A percentile compares a stretch with the other conserved stretches of the same genome.
Evolutionary conservation across 2,888 invertebrate genomes (phyloP).

Genomic region (Subacronicta megacephala): DNA sequence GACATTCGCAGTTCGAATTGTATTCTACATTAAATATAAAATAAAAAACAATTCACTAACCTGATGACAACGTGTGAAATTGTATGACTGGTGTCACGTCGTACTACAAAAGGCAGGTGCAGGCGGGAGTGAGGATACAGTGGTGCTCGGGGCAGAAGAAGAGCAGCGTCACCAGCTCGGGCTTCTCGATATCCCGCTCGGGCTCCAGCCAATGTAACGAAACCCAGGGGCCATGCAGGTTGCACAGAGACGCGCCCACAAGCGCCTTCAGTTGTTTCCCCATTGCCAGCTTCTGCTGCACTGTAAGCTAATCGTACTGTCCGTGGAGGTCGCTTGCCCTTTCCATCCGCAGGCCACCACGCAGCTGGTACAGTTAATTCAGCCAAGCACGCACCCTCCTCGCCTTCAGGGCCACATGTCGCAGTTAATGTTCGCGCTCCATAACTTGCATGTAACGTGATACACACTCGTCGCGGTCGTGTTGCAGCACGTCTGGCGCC

Average conservation of each 20-base stretch:
- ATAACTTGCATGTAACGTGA: conserved; percentile 93
- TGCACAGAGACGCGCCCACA: conserved; percentile 92
- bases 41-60: conserved; percentile 85
- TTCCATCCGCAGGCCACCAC: conserved; percentile 95
- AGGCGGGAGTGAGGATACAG: conserved; percentile 96
- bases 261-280: conserved; percentile 91
- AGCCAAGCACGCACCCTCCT: conserved; percentile 97
- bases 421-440: conserved; percentile 92
- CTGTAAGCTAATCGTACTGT: conserved; percentile 96
- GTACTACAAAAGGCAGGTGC: conserved; percentile 96
- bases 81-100: conserved; percentile 91
- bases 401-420: conserved; percentile 97
- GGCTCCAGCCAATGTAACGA: conserved; percentile 93
- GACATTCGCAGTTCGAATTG: too few species aligned
- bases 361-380: conserved; percentile 96
- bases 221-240: conserved; percentile 91
- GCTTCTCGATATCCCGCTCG: conserved; percentile 95
- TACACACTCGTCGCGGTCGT: conserved; percentile 94
- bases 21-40: too few species aligned
- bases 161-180: conserved; percentile 94
- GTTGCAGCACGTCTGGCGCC: conserved; percentile 93
- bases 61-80: conserved; percentile 95
- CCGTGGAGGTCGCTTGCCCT: conserved; percentile 91
- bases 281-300: conserved; percentile 94
- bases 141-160: conserved; percentile 96